Evolutionary conservation across 2,113 vertebrate species (phyloP).

Genomic region (Tiliqua scincoides): DNA sequence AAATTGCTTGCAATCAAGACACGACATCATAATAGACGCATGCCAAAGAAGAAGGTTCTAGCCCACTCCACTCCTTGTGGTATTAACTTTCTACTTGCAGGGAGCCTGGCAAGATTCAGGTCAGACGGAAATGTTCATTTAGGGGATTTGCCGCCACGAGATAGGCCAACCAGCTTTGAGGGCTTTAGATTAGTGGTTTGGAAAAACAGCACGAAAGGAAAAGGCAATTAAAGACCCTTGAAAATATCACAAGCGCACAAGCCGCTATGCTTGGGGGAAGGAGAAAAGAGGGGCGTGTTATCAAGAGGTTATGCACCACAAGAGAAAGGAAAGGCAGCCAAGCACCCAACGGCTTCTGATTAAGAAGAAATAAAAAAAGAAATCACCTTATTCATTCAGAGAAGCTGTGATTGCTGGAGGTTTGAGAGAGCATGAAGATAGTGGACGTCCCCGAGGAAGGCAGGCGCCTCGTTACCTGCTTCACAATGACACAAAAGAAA

Average conservation of each 20-base stretch:
- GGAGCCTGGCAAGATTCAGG: no score
- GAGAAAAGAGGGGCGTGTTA: not conserved
- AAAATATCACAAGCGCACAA: not conserved
- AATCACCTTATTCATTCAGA: slow-evolving; percentile 99
- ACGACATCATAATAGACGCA: not conserved
- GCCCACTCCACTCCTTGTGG: not conserved
- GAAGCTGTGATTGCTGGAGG: slow-evolving; percentile 99
- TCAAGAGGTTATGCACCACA: slow-evolving; percentile 32
- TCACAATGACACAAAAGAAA: slow-evolving; percentile 79
- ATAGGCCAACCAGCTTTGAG: no score
- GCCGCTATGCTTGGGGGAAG: not conserved
- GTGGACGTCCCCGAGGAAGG: slow-evolving; percentile 98
- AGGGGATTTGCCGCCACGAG: no score
- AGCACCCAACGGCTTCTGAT: slow-evolving; percentile 67
- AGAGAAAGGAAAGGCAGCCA: slow-evolving; percentile 49
- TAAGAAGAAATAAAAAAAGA: slow-evolving; percentile 81
- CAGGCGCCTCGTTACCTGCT: slow-evolving; percentile 94
- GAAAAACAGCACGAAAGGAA: not conserved
- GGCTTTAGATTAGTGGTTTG: no score
- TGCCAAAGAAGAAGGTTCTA: not conserved
- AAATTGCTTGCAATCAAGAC: not conserved
- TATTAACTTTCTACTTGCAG: not conserved
- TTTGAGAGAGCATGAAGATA: slow-evolving; percentile 99
- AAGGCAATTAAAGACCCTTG: not conserved
- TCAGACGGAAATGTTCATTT: no score